A percentile compares a stretch with the other conserved stretches of the same genome.
Evolutionary conservation across 2,113 vertebrate genomes (phyloP).

Genomic region (Chrysemys picta): DNA sequence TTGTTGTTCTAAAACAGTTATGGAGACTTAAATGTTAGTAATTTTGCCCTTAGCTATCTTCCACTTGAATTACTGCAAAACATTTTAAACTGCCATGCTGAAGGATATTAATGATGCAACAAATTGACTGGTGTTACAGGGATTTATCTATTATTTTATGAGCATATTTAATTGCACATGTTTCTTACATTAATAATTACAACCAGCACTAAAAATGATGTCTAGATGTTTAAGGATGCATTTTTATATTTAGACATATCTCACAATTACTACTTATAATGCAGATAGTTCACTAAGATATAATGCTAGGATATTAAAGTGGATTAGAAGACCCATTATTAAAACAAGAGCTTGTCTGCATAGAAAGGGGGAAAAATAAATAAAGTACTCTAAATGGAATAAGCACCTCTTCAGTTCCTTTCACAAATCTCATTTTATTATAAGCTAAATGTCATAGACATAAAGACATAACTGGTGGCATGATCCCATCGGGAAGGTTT

Average conservation of each 20-base stretch:
- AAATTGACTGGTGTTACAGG: conserved; percentile 69
- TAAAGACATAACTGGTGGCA: conserved; percentile 43
- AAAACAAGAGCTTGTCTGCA: conserved; percentile 58
- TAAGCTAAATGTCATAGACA: conserved; percentile 55
- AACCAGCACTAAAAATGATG: conserved; percentile 66
- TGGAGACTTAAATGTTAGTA: conserved; percentile 32
- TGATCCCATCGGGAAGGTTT: conserved; percentile 37
- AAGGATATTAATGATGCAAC: conserved; percentile 73
- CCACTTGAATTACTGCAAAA: conserved; percentile 41
- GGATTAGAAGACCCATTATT: conserved; percentile 72
- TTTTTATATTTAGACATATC: conserved; percentile 67
- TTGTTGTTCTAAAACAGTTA: conserved; percentile 4
- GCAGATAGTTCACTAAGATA: conserved; percentile 69
- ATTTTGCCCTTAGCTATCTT: conserved; percentile 56
- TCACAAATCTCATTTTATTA: conserved; percentile 67
- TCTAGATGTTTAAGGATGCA: conserved; percentile 55
- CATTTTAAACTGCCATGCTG: conserved; percentile 44
- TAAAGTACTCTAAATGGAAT: conserved; percentile 23
- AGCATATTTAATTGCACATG: conserved; percentile 72
- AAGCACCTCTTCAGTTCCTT: conserved; percentile 57
- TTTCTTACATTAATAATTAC: conserved; percentile 80
- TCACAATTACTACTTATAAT: conserved; percentile 74
- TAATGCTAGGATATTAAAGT: conserved; percentile 65
- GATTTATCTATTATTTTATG: conserved; percentile 60
- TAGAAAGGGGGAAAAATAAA: conserved; percentile 23